Conservation (phyloP, 2,797 vertebrate genomes). For the Eulemur albifrons region DNA sequence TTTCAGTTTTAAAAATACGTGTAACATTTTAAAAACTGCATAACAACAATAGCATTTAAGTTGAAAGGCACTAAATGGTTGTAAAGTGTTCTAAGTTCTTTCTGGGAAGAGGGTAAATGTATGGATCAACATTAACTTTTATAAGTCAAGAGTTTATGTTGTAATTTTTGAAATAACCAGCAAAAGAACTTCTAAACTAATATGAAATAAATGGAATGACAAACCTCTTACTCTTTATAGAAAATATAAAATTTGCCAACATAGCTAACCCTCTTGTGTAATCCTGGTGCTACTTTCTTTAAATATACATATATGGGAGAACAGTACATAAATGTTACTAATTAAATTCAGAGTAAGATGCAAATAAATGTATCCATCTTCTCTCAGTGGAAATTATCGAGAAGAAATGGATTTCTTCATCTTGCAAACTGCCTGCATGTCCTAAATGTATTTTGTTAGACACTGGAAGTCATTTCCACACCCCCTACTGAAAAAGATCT, state of each 20-base stretch:
- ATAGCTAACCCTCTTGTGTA: neutral
- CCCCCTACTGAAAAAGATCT: neutral
- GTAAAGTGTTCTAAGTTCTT: neutral
- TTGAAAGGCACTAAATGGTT: neutral
- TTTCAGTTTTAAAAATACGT: neutral
- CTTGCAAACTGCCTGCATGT: neutral
- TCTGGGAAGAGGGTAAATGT: neutral
- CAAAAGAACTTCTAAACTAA: neutral
- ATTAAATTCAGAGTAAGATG: neutral
- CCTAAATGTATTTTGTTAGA: neutral
- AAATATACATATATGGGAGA: neutral
- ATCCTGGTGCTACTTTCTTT: neutral
- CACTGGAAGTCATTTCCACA: neutral
- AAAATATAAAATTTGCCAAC: neutral
- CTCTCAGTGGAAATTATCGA: constrained; percentile 7
- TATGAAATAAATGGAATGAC: neutral
- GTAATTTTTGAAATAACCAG: neutral
- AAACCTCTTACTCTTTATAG: neutral
- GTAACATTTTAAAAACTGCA: neutral
- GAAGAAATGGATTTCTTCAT: neutral
- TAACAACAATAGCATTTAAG: neutral
- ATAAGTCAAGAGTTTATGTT: neutral
- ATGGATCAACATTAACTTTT: neutral
- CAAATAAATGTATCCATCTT: neutral
- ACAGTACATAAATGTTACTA: neutral